A percentile compares a stretch with the other conserved stretches of the same genome.
These are phyloP conservation scores for Mechanitis mazaeus DNA, from an alignment of 2,888 invertebrate genomes.

Conservation along the genomic window DNA sequence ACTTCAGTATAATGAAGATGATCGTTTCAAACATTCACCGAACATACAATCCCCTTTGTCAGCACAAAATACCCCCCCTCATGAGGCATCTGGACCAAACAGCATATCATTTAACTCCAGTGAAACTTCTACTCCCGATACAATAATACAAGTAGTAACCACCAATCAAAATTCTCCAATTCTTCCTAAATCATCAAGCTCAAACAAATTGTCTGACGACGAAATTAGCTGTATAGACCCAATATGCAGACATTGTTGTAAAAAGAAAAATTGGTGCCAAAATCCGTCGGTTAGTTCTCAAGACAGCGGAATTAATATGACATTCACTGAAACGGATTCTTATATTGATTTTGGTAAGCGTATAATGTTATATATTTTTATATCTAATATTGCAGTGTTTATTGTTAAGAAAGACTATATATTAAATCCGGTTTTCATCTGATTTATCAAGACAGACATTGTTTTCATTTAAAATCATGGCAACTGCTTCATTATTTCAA, in stretches of 20 bases:
- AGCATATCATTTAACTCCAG: constrained; percentile 73
- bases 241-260: constrained; percentile 65
- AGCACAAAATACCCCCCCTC: constrained; percentile 62
- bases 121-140: constrained; percentile 73
- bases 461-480: too few species aligned
- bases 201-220: constrained; percentile 78
- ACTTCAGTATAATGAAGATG: constrained; percentile 60
- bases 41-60: constrained; percentile 61
- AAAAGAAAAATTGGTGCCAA: constrained; percentile 79
- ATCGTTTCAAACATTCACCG: constrained; percentile 52
- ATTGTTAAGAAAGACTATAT: too few species aligned
- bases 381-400: too few species aligned
- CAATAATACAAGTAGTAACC: constrained; percentile 69
- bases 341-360: constrained; percentile 66
- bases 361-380: background rate
- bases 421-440: constrained; percentile 16
- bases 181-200: constrained; percentile 73
- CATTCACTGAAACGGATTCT: constrained; percentile 82
- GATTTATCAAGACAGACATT: constrained; percentile 14
- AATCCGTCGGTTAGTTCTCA: constrained; percentile 84
- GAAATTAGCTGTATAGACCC: constrained; percentile 67
- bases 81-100: constrained; percentile 64
- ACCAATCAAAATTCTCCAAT: constrained; percentile 58
- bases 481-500: too few species aligned
- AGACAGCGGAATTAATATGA: constrained; percentile 86